phyloP scores from a whole-genome alignment of 2,113 vertebrate species.

The Siphamia tubifer region DNA sequence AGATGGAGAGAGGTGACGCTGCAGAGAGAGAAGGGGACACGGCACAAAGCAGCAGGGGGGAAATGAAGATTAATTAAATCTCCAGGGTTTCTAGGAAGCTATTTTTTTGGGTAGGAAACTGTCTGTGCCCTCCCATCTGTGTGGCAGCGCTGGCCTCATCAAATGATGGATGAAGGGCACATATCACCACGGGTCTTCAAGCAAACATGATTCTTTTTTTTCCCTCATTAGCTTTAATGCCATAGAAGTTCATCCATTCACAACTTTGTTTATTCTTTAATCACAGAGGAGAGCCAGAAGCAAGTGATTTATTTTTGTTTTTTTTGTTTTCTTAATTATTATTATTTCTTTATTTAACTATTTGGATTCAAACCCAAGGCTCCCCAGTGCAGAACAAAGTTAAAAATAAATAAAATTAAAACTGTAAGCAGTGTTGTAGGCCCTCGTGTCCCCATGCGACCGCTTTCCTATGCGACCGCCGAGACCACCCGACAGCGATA shows the following conservation, averaged over 20 bases:
- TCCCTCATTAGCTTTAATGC: neutral
- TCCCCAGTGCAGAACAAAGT: too few relatives aligned
- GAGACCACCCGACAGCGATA: too few relatives aligned
- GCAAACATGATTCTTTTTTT: constrained; percentile 8
- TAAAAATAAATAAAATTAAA: too few relatives aligned
- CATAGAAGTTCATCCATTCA: neutral
- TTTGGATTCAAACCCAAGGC: too few relatives aligned
- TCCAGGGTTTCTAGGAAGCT: constrained; percentile 35
- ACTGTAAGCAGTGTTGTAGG: too few relatives aligned
- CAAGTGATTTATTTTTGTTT: too few relatives aligned
- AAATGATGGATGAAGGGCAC: constrained; percentile 29
- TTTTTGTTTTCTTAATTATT: too few relatives aligned
- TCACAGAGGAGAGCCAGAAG: neutral
- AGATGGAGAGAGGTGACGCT: constrained; percentile 24
- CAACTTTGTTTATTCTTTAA: neutral
- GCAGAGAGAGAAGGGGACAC: constrained; percentile 18
- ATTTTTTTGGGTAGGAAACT: constrained; percentile 23
- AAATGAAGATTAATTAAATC: constrained; percentile 67
- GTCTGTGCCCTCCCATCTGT: constrained; percentile 16
- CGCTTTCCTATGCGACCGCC: too few relatives aligned
- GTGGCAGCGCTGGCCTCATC: neutral
- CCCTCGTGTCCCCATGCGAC: too few relatives aligned
- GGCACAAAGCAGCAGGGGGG: constrained; percentile 39
- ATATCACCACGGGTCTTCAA: constrained; percentile 11
- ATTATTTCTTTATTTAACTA: too few relatives aligned